A percentile compares a stretch with the other conserved stretches of the same genome.
These are phyloP conservation scores for Ursus arctos DNA, from an alignment of 2,113 vertebrate genomes.

Conservation along the genomic window DNA sequence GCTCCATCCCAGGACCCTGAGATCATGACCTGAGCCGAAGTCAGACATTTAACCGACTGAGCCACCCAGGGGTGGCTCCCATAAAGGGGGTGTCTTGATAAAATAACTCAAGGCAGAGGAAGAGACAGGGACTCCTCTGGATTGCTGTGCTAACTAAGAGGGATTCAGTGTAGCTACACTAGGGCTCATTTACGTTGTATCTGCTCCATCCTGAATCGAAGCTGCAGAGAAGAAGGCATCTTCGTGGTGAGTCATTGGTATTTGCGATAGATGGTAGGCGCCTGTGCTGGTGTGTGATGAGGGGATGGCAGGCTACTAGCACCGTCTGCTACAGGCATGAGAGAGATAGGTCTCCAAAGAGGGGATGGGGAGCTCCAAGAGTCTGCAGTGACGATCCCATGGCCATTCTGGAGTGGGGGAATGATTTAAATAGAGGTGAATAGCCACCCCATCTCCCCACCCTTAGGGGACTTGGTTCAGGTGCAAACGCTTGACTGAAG, in stretches of 20 bases:
- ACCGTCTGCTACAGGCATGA: too few species aligned
- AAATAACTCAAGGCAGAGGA: not conserved
- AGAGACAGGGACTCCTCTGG: not conserved
- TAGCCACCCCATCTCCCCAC: not conserved
- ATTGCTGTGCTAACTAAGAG: not conserved
- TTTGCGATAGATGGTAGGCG: not conserved
- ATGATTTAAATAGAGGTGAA: not conserved
- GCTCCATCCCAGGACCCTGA: not conserved
- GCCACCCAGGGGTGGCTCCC: not conserved
- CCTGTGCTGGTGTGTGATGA: not conserved
- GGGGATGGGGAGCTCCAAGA: not conserved
- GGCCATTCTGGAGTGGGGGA: not conserved
- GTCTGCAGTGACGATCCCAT: not conserved
- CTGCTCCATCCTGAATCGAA: not conserved
- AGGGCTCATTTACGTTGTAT: not conserved
- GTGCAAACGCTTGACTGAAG: not conserved
- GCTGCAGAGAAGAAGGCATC: accelerated
- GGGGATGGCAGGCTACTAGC: not conserved
- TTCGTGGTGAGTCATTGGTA: accelerated
- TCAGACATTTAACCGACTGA: not conserved
- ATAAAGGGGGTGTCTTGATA: not conserved
- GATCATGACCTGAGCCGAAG: not conserved
- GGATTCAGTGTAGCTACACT: not conserved
- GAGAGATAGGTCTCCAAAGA: not conserved
- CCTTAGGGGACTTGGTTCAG: not conserved